Evolutionary conservation across 2,113 vertebrate species (phyloP).

Genomic region (Gymnobelideus leadbeateri): DNA sequence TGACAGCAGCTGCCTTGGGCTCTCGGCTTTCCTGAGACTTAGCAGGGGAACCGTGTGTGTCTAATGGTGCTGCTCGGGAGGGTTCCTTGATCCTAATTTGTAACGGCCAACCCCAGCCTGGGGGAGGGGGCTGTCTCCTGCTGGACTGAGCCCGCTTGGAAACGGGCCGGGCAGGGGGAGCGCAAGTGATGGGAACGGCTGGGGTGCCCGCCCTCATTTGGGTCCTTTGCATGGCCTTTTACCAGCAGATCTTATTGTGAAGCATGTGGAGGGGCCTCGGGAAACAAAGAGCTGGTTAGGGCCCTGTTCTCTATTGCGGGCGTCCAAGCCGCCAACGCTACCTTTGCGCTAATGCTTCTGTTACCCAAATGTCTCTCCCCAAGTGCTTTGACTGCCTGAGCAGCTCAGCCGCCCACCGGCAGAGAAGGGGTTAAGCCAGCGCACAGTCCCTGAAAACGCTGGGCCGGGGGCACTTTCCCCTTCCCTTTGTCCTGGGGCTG

Average conservation of each 20-base stretch:
- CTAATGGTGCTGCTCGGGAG: background rate
- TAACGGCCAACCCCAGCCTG: too few species aligned
- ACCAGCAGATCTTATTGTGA: slow-evolving; percentile 28
- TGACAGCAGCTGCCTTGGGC: slow-evolving; percentile 46
- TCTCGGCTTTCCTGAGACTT: background rate
- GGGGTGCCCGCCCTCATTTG: background rate
- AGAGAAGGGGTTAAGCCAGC: background rate
- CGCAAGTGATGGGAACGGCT: background rate
- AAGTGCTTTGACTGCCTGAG: slow-evolving; percentile 36
- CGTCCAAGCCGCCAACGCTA: slow-evolving; percentile 67
- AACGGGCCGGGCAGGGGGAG: rapidly evolving
- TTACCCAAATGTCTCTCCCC: slow-evolving; percentile 65
- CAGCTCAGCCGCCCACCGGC: background rate
- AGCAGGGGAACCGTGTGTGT: background rate
- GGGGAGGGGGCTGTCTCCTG: background rate
- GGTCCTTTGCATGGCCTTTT: background rate
- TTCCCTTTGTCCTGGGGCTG: background rate
- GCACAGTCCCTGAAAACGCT: background rate
- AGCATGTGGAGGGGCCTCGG: background rate
- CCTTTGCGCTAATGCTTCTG: slow-evolving; percentile 64
- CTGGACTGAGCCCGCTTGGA: background rate
- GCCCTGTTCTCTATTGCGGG: background rate
- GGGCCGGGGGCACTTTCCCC: background rate
- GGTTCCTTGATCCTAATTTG: background rate
- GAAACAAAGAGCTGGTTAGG: slow-evolving; percentile 57